These are phyloP conservation scores for Empis stercorea DNA, from an alignment of 2,888 invertebrate genomes.

Conservation along the genomic window DNA sequence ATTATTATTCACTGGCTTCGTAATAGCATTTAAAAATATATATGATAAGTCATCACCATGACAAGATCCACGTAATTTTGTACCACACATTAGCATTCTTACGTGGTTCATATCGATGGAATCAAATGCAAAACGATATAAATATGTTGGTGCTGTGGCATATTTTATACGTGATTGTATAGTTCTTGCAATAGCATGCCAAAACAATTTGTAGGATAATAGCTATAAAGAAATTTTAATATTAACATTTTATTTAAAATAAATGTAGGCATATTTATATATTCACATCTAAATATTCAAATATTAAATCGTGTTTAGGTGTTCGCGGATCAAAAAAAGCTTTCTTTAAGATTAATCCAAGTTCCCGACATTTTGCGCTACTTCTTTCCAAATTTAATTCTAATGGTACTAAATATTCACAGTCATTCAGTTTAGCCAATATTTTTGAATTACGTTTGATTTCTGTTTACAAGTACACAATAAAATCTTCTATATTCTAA, in stretches of 20 bases:
- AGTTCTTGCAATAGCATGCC: slow-evolving; percentile 30
- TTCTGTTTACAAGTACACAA: not conserved
- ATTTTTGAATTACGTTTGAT: slow-evolving; percentile 19
- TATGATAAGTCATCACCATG: slow-evolving; percentile 35
- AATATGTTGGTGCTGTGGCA: slow-evolving; percentile 25
- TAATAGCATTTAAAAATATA: slow-evolving; percentile 31
- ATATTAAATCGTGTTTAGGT: slow-evolving; percentile 29
- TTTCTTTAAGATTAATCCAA: slow-evolving; percentile 21
- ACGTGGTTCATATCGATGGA: slow-evolving; percentile 33
- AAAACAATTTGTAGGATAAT: slow-evolving; percentile 27
- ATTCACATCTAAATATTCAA: slow-evolving; percentile 29
- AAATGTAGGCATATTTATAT: not conserved
- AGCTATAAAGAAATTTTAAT: slow-evolving; percentile 16
- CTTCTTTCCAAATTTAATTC: slow-evolving; percentile 24
- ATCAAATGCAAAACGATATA: slow-evolving; percentile 33
- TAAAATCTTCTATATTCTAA: too few relatives aligned
- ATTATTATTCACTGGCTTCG: slow-evolving; percentile 25
- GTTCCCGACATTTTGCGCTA: slow-evolving; percentile 20
- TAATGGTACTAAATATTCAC: slow-evolving; percentile 28
- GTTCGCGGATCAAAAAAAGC: slow-evolving; percentile 25
- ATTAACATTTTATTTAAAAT: not conserved
- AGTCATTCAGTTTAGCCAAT: slow-evolving; percentile 23
- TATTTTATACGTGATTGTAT: slow-evolving; percentile 21
- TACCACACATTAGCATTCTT: slow-evolving; percentile 30
- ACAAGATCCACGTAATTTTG: slow-evolving; percentile 31